These are phyloP conservation scores for Spilarctia lutea DNA, from an alignment of 2,888 invertebrate genomes.

Conservation along the genomic window DNA sequence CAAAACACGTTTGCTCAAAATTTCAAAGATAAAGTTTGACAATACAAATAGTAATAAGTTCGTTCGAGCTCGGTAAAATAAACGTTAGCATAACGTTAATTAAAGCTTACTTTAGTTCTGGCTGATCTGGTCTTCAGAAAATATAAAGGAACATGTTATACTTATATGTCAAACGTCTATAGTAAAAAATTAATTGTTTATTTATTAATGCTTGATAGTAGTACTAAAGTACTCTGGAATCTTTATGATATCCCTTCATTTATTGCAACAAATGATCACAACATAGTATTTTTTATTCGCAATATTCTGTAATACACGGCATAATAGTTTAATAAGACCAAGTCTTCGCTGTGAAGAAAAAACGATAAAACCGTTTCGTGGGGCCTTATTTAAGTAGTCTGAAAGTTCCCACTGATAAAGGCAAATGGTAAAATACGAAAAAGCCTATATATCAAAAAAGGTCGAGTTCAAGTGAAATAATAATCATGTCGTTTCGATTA, in stretches of 20 bases:
- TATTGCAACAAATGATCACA: neutral
- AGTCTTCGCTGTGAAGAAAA: neutral
- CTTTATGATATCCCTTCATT: neutral
- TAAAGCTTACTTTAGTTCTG: neutral
- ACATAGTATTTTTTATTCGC: neutral
- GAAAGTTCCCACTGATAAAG: neutral
- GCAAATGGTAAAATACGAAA: neutral
- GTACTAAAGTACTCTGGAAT: neutral
- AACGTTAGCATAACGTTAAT: neutral
- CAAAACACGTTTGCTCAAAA: neutral
- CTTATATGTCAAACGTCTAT: neutral
- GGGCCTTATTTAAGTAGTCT: neutral
- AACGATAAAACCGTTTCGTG: neutral
- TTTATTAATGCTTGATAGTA: neutral
- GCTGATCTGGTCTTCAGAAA: neutral
- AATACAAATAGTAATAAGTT: neutral
- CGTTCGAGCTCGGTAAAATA: neutral
- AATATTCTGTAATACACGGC: neutral
- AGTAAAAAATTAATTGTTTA: neutral
- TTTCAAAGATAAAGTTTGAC: neutral
- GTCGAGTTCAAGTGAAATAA: slow-evolving; percentile 28
- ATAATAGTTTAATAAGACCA: neutral
- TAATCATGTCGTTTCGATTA: slow-evolving; percentile 37
- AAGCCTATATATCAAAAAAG: slow-evolving; percentile 24
- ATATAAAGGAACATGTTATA: neutral